Conservation (phyloP, 2,888 invertebrate genomes). For the Nymphalis c-album region DNA sequence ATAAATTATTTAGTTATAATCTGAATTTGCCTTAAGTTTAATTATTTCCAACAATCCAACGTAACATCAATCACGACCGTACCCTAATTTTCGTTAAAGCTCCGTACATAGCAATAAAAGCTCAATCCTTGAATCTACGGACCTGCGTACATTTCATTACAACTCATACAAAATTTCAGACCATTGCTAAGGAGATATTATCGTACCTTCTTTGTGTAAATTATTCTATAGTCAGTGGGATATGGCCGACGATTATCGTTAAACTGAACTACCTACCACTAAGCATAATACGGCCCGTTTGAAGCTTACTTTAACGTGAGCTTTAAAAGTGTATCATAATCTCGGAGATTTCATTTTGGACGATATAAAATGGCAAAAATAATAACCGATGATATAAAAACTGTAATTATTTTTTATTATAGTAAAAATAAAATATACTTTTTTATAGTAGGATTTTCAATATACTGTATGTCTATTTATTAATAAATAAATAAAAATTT, state of each 20-base stretch:
- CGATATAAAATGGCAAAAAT: no score
- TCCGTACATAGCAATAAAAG: background rate
- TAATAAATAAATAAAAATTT: no score
- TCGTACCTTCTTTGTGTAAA: constrained; percentile 29
- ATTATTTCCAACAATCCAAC: background rate
- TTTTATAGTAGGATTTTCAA: no score
- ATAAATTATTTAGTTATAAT: no score
- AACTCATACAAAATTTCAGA: constrained; percentile 11
- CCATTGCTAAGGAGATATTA: constrained; percentile 21
- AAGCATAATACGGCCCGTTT: constrained; percentile 51
- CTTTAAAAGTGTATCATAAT: constrained; percentile 44
- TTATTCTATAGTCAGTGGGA: constrained; percentile 34
- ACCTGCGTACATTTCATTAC: constrained; percentile 12
- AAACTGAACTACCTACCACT: constrained; percentile 50
- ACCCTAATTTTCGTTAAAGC: background rate
- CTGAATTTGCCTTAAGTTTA: background rate
- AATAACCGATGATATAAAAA: no score
- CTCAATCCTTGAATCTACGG: constrained; percentile 5
- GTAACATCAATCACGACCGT: background rate
- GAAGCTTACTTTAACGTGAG: constrained; percentile 37
- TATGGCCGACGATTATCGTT: constrained; percentile 49
- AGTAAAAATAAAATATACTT: no score
- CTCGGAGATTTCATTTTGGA: constrained; percentile 19
- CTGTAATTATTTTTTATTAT: no score
- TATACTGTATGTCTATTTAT: no score